Evolutionary conservation across 2,797 vertebrate genomes (phyloP), one percentile per base, ranked within the genome.

Genomic region (Syndactyla subalaris): DNA sequence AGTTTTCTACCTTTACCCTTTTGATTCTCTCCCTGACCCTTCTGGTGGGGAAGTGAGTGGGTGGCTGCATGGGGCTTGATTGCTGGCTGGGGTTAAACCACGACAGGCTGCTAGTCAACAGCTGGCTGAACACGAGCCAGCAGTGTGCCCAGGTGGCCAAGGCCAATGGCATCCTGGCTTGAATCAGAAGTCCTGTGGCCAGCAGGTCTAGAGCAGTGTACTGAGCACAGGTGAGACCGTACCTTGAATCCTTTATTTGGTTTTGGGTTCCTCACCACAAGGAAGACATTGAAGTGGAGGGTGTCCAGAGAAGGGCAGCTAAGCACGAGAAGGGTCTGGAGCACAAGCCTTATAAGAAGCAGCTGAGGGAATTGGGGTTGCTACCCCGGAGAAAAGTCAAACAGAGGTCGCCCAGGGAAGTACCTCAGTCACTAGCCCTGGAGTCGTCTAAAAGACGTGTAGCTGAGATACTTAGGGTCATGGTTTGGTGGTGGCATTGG

Each of bases 41-140:
- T 2, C 55, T 32, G 27, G 21, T 24, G 22, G 21, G 26, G 11
- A 34, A 48, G 34, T 30, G 27, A 48, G 55, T 9, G 29, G 45
- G 26, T 0, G 1, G 16, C 15, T 58, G 20, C 2, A 4, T 11
- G 27, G 12, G 55, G 12, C 43, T 74, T 38, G 21, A 12, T 52
- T 41, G 22, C 22, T 71, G 21, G 12, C 36, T 52, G 41, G 41
- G 26, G 26, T 74, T 58, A 58, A 74, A 46, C 15, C 9, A 13
- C 3, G 19, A 45, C 43, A 45, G 43, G 43, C 19, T 59, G 26
- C 11, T 81, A 32, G 27, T 10, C 15, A 21, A 29, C 7, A 22
- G 14, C 11, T 6, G 6, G 27, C 16, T 70, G 46, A 58, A 30
- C 11, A 61, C 30, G 32, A 61, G 32, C 21, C 17, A 70, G 10